Base-by-base conservation (phyloP, 2,113 vertebrate species). In the Phrynosoma platyrhinos region DNA sequence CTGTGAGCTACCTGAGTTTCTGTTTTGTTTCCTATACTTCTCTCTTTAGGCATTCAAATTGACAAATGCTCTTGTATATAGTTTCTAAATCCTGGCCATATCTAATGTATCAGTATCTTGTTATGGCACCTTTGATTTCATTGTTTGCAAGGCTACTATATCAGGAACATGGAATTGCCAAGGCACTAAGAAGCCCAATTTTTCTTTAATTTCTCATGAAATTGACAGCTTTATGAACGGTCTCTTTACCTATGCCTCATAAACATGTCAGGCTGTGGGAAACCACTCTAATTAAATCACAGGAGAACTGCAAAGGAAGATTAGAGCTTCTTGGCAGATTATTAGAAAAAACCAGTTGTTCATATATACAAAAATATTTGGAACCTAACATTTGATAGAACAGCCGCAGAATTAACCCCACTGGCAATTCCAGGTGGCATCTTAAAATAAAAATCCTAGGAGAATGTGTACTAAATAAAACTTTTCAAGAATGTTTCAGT, bases 181-280 rank as follows among this genome's bases (percentile, higher is more conserved):
- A 96, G 94, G 96, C 96, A 95, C 96, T 96, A 96, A 97, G 95
- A 95, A 95, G 96, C 92, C 96, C 97, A 97, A 97, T 97, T 97
- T 97, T 97, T 97, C 96, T 97, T 96, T 97, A 98, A 97, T 97
- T 97, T 97, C 95, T 96, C 95, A 94, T 96, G 95, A 97, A 97
- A 97, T 97, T 97, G 97, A 97, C 97, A 97, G 97, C 96, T 97
- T 97, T 97, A 97, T 97, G 97, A 97, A 97, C 97, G 97, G 96
- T 96, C 97, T 97, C 95, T 97, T 97, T 97, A 97, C 96, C 97
- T 97, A 97, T 97, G 97, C 96, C 97, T 97, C 95, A 97, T 97
- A 97, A 97, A 97, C 96, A 97, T 97, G 96, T 97, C 96, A 97
- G 94, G 90, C 96, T 96, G 95, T 96, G 94, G 96, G 96, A 97